phyloP scores from a whole-genome alignment of 2,113 vertebrate species.

The Apodemus speciosus region DNA sequence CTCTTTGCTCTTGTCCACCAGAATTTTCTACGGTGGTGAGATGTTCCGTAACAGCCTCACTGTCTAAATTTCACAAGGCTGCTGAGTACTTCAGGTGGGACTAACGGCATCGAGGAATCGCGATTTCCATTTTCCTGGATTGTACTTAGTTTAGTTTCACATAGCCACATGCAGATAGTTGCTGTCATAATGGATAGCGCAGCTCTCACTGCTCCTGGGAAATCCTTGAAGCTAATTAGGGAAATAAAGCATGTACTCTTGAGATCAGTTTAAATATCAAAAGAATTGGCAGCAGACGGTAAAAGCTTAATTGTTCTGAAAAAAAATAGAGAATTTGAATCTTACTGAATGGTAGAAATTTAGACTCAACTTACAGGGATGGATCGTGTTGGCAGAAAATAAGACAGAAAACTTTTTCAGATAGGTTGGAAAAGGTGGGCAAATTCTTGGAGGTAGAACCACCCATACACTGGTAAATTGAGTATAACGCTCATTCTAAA shows the following conservation, averaged over 20 bases:
- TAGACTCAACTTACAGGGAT: neutral
- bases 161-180: neutral
- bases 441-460: conserved; percentile 42
- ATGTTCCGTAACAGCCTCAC: neutral
- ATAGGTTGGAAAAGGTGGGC: neutral
- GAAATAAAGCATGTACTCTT: conserved; percentile 30
- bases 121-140: conserved; percentile 51
- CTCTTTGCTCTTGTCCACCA: neutral
- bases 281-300: conserved; percentile 19
- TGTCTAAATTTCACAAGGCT: neutral
- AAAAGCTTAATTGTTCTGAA: conserved; percentile 13
- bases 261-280: conserved; percentile 47
- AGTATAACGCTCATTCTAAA: conserved; percentile 11
- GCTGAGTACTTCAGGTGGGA: conserved; percentile 28
- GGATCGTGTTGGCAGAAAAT: conserved; percentile 18
- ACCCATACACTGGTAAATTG: neutral
- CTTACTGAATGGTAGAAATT: conserved; percentile 22
- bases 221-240: conserved; percentile 34
- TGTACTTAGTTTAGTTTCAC: conserved; percentile 51
- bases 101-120: conserved; percentile 11
- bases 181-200: neutral
- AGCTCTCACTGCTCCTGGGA: neutral
- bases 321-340: conserved; percentile 9
- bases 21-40: conserved; percentile 26
- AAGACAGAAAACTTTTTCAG: conserved; percentile 22